These are phyloP conservation scores for Hyposmocoma kahamanoa DNA, from an alignment of 1,140 invertebrate genomes.

Conservation along the genomic window DNA sequence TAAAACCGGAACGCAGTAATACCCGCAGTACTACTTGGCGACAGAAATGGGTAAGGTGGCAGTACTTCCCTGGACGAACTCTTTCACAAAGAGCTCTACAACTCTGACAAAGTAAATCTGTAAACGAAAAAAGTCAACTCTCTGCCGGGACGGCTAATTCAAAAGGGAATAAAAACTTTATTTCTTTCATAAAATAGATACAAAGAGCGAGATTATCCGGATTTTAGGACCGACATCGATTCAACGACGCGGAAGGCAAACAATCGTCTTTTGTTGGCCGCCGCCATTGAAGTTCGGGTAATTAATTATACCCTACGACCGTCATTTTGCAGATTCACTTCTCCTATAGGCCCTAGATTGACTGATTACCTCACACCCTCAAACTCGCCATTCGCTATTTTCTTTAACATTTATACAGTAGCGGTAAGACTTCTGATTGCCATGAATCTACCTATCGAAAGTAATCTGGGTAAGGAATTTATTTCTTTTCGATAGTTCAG, in stretches of 20 bases:
- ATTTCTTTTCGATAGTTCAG: no score
- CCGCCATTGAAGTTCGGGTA: constrained; percentile 50
- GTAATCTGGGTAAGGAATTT: no score
- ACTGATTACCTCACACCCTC: constrained; percentile 38
- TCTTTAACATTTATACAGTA: constrained; percentile 1
- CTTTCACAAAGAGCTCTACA: no score
- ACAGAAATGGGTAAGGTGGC: no score
- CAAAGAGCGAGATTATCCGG: constrained; percentile 59
- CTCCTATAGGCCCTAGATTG: constrained; percentile 38
- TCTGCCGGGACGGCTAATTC: constrained; percentile 27
- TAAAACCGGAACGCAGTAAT: no score
- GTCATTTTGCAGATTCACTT: constrained; percentile 59
- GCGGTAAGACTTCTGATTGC: no score
- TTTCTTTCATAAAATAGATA: constrained; percentile 54
- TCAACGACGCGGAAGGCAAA: constrained; percentile 53
- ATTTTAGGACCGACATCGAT: constrained; percentile 55
- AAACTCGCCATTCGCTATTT: constrained; percentile 5
- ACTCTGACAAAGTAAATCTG: no score
- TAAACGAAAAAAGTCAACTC: no score
- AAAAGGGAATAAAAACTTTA: constrained; percentile 55
- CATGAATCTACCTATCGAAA: no score
- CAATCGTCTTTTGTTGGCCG: constrained; percentile 56
- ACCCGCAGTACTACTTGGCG: no score
- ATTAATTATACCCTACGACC: constrained; percentile 51
- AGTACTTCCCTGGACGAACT: no score